Evolutionary conservation across 2,113 vertebrate genomes (phyloP).

Genomic region (Mionectes macconnelli): DNA sequence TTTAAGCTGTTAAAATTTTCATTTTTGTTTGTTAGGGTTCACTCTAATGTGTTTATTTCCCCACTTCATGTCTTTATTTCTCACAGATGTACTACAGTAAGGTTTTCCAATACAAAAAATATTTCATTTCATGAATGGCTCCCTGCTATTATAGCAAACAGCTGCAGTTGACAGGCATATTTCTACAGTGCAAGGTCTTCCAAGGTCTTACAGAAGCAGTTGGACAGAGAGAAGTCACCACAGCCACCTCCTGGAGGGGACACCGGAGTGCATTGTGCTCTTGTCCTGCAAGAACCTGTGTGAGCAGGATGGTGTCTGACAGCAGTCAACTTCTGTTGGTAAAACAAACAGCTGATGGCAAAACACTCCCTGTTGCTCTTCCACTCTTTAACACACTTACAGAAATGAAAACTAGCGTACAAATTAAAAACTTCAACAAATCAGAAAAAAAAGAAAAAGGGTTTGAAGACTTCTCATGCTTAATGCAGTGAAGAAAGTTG

Average conservation of each 20-base stretch:
- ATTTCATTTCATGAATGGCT: background rate
- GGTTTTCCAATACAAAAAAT: background rate
- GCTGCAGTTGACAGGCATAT: background rate
- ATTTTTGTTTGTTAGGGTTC: background rate
- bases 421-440: background rate
- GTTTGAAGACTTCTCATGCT: background rate
- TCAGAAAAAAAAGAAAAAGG: background rate
- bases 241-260: background rate
- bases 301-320: rapidly evolving
- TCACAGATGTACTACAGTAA: background rate
- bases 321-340: background rate
- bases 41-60: background rate
- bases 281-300: rapidly evolving
- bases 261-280: rapidly evolving
- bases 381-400: background rate
- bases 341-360: background rate
- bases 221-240: background rate
- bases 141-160: background rate
- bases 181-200: background rate
- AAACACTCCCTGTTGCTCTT: background rate
- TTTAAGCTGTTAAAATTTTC: background rate
- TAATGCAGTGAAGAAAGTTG: background rate
- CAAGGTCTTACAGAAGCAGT: background rate
- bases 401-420: background rate
- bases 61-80: background rate